A percentile compares a stretch with the other conserved stretches of the same genome.
phyloP scores from a whole-genome alignment of 2,888 invertebrate genomes.

The Diplolepis rosae region DNA sequence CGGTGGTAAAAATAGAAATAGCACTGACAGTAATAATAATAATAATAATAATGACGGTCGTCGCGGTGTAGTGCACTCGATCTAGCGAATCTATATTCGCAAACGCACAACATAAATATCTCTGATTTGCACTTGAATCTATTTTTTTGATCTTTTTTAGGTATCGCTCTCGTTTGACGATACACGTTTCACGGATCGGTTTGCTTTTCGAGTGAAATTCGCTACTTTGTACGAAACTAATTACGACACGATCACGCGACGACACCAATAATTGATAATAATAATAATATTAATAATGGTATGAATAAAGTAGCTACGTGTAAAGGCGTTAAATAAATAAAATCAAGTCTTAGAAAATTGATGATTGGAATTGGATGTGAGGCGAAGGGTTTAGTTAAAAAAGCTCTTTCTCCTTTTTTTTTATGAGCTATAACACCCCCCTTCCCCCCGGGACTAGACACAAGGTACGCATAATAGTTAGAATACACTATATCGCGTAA shows the following conservation, averaged over 20 bases:
- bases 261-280: slow-evolving; percentile 51
- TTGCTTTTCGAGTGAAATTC: slow-evolving; percentile 21
- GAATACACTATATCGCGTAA: slow-evolving; percentile 45
- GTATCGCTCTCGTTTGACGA: slow-evolving; percentile 25
- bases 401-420: background rate
- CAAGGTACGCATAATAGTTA: slow-evolving; percentile 70
- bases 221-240: slow-evolving; percentile 35
- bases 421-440: slow-evolving; percentile 36
- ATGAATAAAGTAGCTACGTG: slow-evolving; percentile 46
- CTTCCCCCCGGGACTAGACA: slow-evolving; percentile 69
- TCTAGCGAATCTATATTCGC: slow-evolving; percentile 21
- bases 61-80: slow-evolving; percentile 19
- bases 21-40: slow-evolving; percentile 21
- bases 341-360: slow-evolving; percentile 31
- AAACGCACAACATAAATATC: slow-evolving; percentile 27
- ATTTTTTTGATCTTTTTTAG: slow-evolving; percentile 24
- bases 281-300: slow-evolving; percentile 49
- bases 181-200: slow-evolving; percentile 21
- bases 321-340: slow-evolving; percentile 47
- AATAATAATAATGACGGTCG: slow-evolving; percentile 26
- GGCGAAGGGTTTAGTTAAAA: slow-evolving; percentile 6
- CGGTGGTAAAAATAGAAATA: slow-evolving; percentile 25
- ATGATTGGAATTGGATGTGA: slow-evolving; percentile 28
- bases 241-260: slow-evolving; percentile 47
- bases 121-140: slow-evolving; percentile 30